Conservation (phyloP, 2,888 invertebrate species). For the Ommatoiulus sabulosus region DNA sequence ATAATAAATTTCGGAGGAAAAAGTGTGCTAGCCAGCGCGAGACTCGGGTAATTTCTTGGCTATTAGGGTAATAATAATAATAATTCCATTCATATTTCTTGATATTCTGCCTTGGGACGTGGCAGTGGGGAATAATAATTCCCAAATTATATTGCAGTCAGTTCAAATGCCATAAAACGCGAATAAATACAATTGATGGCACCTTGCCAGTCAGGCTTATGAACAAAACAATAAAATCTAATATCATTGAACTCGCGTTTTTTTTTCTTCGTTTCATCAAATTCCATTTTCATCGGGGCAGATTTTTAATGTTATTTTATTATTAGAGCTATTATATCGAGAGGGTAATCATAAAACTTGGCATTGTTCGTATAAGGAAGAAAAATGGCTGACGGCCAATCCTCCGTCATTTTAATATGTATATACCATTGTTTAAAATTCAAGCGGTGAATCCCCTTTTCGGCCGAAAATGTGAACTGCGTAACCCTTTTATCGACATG, state of each 20-base stretch:
- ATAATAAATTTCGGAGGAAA: not conserved
- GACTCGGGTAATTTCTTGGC: not conserved
- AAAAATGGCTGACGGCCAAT: constrained; percentile 25
- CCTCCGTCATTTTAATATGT: not conserved
- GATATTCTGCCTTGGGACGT: not conserved
- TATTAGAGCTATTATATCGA: constrained; percentile 31
- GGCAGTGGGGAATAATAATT: constrained; percentile 23
- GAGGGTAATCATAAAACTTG: constrained; percentile 39
- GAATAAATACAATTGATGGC: constrained; percentile 43
- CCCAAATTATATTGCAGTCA: constrained; percentile 36
- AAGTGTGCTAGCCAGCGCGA: not conserved
- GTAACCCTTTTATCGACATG: constrained; percentile 28
- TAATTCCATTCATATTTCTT: constrained; percentile 36
- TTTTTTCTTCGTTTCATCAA: constrained; percentile 19
- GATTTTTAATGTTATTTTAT: constrained; percentile 37
- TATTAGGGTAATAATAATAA: not conserved
- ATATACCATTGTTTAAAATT: constrained; percentile 28
- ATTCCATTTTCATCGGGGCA: constrained; percentile 31
- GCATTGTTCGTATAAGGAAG: constrained; percentile 1
- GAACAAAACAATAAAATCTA: constrained; percentile 36
- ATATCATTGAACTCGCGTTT: constrained; percentile 27
- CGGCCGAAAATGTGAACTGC: constrained; percentile 24
- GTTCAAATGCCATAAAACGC: constrained; percentile 36
- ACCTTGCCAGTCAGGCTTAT: constrained; percentile 17
- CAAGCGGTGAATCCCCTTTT: constrained; percentile 7